Evolutionary conservation across 2,888 invertebrate species (phyloP).

Genomic region (Agrotis ipsilon): DNA sequence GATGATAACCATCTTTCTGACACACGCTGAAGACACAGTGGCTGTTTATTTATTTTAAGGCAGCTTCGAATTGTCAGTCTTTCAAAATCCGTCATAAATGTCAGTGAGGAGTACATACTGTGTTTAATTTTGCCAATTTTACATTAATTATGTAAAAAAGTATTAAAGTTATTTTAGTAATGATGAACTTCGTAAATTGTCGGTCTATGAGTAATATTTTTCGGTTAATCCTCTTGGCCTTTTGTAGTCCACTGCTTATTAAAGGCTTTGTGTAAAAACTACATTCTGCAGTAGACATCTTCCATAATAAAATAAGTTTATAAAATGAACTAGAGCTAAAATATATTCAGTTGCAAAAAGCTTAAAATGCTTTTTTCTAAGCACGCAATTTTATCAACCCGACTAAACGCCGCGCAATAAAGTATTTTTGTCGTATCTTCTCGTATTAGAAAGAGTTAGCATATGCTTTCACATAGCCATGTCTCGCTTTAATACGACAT

Average conservation of each 20-base stretch:
- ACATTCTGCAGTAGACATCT: background rate
- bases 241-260: background rate
- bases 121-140: constrained; percentile 19
- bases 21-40: background rate
- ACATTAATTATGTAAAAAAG: background rate
- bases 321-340: background rate
- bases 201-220: constrained; percentile 13
- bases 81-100: constrained; percentile 57
- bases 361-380: background rate
- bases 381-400: background rate
- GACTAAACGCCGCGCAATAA: background rate
- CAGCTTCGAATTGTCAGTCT: constrained; percentile 64
- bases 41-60: constrained; percentile 44
- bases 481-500: background rate
- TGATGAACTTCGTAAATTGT: background rate
- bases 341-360: background rate
- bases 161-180: constrained; percentile 7
- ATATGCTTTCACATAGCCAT: background rate
- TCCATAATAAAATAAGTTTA: background rate
- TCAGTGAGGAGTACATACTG: constrained; percentile 37
- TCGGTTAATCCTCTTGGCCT: background rate
- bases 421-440: too few relatives aligned
- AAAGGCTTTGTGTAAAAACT: background rate
- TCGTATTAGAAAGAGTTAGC: background rate
- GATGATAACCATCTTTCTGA: too few relatives aligned